Percentiles rank a stretch among this genome's conserved stretches.
Conservation (phyloP, 1,140 invertebrate species). For the Leptoteleia sp. region DNA sequence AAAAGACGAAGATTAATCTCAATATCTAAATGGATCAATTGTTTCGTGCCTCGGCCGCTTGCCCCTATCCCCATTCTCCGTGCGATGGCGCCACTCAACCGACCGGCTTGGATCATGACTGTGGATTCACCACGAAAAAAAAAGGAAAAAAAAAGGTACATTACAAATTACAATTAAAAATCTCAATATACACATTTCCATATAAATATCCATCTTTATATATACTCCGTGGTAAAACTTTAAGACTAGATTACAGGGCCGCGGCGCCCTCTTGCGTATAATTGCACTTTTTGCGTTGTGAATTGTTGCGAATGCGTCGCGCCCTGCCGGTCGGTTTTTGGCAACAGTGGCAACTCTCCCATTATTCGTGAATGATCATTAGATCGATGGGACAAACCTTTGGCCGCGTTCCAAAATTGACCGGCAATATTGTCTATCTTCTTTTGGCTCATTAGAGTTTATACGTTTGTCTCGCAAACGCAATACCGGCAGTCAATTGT, state of each 20-base stretch:
- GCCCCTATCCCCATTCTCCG: too few relatives aligned
- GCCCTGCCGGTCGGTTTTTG: slow-evolving; percentile 24
- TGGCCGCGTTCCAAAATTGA: too few relatives aligned
- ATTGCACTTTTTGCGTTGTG: slow-evolving; percentile 65
- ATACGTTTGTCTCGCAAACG: too few relatives aligned
- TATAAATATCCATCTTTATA: slow-evolving; percentile 30
- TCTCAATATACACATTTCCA: slow-evolving; percentile 41
- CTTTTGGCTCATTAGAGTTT: too few relatives aligned
- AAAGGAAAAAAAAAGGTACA: too few relatives aligned
- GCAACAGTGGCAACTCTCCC: too few relatives aligned
- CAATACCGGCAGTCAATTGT: too few relatives aligned
- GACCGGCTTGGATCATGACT: slow-evolving; percentile 13
- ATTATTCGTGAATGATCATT: too few relatives aligned
- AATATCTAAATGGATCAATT: slow-evolving; percentile 58
- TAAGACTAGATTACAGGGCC: slow-evolving; percentile 59
- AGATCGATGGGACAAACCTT: too few relatives aligned
- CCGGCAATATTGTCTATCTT: too few relatives aligned
- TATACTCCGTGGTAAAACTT: slow-evolving; percentile 60
- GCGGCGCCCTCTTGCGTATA: slow-evolving; percentile 45
- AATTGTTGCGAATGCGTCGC: slow-evolving; percentile 37
- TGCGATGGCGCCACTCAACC: neutral
- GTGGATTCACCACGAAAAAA: slow-evolving; percentile 41
- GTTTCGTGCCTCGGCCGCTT: slow-evolving; percentile 40
- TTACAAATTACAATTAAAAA: slow-evolving; percentile 21
- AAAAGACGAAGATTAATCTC: slow-evolving; percentile 58